Evolutionary conservation across 2,797 vertebrate species (phyloP).

Genomic region (Galaxias olidus): DNA sequence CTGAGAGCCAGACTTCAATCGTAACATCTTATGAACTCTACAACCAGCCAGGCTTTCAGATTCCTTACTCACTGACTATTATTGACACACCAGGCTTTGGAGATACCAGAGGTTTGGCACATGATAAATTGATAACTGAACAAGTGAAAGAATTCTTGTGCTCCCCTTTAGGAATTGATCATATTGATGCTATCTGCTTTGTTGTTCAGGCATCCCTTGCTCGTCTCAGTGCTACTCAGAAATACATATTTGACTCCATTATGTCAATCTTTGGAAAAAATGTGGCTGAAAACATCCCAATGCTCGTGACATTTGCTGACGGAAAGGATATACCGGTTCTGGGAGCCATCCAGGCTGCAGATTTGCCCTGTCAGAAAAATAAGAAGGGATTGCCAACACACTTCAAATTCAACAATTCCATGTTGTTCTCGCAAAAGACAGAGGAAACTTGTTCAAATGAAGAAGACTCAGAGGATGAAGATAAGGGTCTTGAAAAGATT

Average conservation of each 20-base stretch:
- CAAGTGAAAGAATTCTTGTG: slow-evolving; percentile 30
- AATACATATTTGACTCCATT: slow-evolving; percentile 39
- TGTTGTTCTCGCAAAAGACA: slow-evolving; percentile 28
- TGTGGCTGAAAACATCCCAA: slow-evolving; percentile 35
- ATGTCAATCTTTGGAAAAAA: slow-evolving; percentile 45
- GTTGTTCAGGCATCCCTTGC: slow-evolving; percentile 41
- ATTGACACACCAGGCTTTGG: slow-evolving; percentile 48
- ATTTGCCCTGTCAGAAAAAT: slow-evolving; percentile 35
- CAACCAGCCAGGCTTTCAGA: slow-evolving; percentile 29
- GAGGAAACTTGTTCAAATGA: slow-evolving; percentile 15
- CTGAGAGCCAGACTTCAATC: slow-evolving; percentile 33
- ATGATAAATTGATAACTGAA: slow-evolving; percentile 20
- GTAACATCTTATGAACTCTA: slow-evolving; percentile 43
- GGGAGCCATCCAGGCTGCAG: slow-evolving; percentile 34
- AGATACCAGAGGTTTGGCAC: slow-evolving; percentile 24
- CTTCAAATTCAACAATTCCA: slow-evolving; percentile 47
- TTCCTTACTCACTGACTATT: slow-evolving; percentile 43
- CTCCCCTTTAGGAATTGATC: slow-evolving; percentile 31
- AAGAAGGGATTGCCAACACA: slow-evolving; percentile 33
- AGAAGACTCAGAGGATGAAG: slow-evolving; percentile 13
- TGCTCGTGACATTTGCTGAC: slow-evolving; percentile 46
- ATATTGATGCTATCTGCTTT: slow-evolving; percentile 44
- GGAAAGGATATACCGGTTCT: slow-evolving; percentile 30
- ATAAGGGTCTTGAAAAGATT: slow-evolving; percentile 3
- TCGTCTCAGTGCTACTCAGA: slow-evolving; percentile 34